Evolutionary conservation across 2,113 vertebrate species (phyloP), one percentile per base, ranked within the genome.

Genomic region (Apistogramma diplotaenia): DNA sequence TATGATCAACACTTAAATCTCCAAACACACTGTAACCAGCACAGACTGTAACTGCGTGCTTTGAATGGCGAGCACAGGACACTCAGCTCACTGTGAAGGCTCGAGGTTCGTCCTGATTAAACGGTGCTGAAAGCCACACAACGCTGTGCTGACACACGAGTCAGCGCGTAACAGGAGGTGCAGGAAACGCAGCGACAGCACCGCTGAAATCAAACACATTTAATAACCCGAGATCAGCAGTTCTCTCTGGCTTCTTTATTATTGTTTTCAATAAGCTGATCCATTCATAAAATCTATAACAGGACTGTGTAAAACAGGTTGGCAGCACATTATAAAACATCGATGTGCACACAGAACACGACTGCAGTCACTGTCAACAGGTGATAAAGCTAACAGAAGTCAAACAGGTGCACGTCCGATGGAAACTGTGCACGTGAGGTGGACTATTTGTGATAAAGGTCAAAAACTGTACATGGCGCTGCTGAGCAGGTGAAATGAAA

Each of bases 101-200:
- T 6, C 5, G 4, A 13, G 5, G 31, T 43, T 49, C 1, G 62
- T 35, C 35, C 55, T 27, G 58, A 90, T 82, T 37, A 62, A 29
- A 2, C 0, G 4, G 55, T 35, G 86, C 16, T 90, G 86, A 86
- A 80, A 85, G 72, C 71, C 55, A 49, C 62, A 76, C 71, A 61
- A 80, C 58, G 19, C 40, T 0, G 9, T 11, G 78, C 55, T 82
- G 75, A 84, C 81, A 61, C 25, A 46, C 10, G 10, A 33, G 46
- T 46, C 12, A 9, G 78, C 1, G 60, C 56, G 84, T 3, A 19
- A 65, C 76, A 27, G 76, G 76, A 80, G 56, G 76, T 1, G 12
- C 73, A 18, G 40, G 53, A 21, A 55, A 43, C 21, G 4, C 1
- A 16, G 1, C 21, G 3, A 27, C n/a, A 11, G 2, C 5, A 0